Conservation (phyloP, 2,797 vertebrate genomes). For the Clamator glandarius region DNA sequence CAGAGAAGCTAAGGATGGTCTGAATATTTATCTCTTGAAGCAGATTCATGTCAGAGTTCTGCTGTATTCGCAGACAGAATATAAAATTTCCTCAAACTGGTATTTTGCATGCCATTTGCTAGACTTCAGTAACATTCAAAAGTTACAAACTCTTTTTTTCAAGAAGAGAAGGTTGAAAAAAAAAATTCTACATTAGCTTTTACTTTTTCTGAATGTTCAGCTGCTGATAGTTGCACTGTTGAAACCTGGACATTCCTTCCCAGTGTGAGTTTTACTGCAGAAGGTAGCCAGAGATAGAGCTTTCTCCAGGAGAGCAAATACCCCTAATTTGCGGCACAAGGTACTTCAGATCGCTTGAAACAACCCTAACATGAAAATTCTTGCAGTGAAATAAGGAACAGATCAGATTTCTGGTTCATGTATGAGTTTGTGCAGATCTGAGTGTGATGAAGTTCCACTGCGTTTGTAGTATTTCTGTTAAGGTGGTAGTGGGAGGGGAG, state of each 20-base stretch:
- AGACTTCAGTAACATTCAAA: background rate
- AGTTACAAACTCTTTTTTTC: background rate
- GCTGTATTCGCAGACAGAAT: background rate
- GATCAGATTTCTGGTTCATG: background rate
- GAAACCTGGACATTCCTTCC: background rate
- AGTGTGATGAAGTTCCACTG: background rate
- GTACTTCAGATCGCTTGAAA: background rate
- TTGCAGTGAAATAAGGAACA: background rate
- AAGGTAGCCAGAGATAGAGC: fast-evolving
- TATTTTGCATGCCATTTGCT: background rate
- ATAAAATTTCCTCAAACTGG: background rate
- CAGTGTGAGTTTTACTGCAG: background rate
- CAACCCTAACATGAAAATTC: background rate
- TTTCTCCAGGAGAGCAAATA: background rate
- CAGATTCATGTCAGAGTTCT: background rate
- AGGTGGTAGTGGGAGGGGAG: background rate
- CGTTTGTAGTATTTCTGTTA: background rate
- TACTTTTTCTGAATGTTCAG: fast-evolving
- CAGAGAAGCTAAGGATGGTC: background rate
- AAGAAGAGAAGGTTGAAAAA: background rate
- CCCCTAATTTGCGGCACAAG: fast-evolving
- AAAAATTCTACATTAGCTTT: background rate
- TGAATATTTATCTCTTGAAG: background rate
- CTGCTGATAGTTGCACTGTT: background rate
- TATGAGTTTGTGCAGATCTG: background rate